phyloP scores from a whole-genome alignment of 2,113 vertebrate species.

The Ptilorrhoa leucosticta region DNA sequence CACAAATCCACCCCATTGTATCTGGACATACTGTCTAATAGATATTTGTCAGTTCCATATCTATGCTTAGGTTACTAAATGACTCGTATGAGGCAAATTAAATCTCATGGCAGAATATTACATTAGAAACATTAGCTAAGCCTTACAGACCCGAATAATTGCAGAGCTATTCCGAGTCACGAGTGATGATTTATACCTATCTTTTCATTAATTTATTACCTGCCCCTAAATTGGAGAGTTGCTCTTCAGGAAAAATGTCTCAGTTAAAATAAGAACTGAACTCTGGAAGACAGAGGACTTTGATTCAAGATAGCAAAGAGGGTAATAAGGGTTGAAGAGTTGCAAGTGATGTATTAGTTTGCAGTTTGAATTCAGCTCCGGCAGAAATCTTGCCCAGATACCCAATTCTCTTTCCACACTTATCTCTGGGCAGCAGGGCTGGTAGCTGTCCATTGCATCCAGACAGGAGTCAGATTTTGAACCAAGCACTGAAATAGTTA shows the following conservation, averaged over 20 bases:
- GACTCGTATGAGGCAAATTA: background rate
- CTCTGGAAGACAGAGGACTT: background rate
- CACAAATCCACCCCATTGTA: background rate
- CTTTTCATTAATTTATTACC: conserved; percentile 1
- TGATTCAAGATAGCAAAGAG: background rate
- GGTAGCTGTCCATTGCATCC: background rate
- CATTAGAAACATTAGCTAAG: conserved; percentile 10
- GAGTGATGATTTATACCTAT: background rate
- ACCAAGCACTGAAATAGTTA: background rate
- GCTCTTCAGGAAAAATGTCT: background rate
- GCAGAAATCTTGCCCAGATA: background rate
- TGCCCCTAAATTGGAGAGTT: background rate
- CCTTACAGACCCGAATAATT: background rate
- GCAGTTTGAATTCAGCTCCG: background rate
- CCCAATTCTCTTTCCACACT: background rate
- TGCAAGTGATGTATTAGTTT: background rate
- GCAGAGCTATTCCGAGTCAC: background rate
- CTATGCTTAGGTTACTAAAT: background rate
- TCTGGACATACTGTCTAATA: background rate
- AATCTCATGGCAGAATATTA: background rate
- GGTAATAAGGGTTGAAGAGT: background rate
- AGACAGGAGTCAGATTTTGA: background rate
- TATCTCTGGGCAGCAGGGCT: background rate
- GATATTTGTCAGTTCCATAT: background rate
- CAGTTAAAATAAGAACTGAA: background rate